Percentiles rank a stretch among this genome's conserved stretches.
phyloP scores from a whole-genome alignment of 2,113 vertebrate genomes.

The Suncus etruscus region DNA sequence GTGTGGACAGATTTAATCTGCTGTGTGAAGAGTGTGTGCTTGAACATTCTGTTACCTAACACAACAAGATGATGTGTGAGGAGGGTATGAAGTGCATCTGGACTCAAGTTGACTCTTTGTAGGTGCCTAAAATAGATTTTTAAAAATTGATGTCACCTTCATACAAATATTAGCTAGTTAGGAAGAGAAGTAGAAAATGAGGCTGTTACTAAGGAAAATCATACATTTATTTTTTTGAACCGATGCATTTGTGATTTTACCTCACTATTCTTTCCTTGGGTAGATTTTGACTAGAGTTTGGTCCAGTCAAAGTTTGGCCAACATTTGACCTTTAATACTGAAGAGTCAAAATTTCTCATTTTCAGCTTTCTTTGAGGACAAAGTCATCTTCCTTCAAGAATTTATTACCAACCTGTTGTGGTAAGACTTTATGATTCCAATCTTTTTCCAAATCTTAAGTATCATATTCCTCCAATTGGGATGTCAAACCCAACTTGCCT shows the following conservation, averaged over 20 bases:
- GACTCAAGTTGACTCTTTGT: constrained; percentile 28
- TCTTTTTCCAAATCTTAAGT: not conserved
- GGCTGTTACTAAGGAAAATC: constrained; percentile 59
- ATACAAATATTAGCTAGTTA: constrained; percentile 28
- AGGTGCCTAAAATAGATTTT: constrained; percentile 46
- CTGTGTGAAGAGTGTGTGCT: constrained; percentile 19
- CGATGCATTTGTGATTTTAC: constrained; percentile 24
- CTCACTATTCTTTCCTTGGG: not conserved
- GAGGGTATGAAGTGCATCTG: not conserved
- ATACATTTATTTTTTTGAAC: constrained; percentile 23
- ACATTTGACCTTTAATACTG: constrained; percentile 25
- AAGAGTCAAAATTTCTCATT: not conserved
- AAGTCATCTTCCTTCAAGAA: not conserved
- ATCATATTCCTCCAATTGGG: not conserved
- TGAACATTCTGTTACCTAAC: constrained; percentile 7
- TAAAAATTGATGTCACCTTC: constrained; percentile 10
- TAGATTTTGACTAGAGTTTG: not conserved
- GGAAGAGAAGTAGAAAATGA: constrained; percentile 54
- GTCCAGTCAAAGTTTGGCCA: constrained; percentile 27
- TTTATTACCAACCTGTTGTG: not conserved
- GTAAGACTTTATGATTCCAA: not conserved
- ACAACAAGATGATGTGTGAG: not conserved
- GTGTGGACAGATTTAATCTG: constrained; percentile 35
- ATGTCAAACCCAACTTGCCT: not conserved
- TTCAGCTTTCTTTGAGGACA: not conserved